Evolutionary conservation across 1,140 invertebrate genomes (phyloP).

Genomic region (Amyelois transitella): DNA sequence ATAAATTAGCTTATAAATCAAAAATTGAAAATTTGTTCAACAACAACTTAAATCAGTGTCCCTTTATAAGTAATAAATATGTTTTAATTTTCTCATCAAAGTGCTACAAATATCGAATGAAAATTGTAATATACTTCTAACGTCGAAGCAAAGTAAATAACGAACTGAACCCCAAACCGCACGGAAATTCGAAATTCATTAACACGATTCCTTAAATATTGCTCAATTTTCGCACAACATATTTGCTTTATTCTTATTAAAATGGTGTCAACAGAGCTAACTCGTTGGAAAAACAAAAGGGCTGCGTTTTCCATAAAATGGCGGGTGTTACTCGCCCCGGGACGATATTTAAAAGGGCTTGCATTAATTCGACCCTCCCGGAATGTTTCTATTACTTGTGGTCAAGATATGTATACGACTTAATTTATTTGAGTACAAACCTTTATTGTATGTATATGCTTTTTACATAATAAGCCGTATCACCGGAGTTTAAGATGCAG

Average conservation of each 20-base stretch:
- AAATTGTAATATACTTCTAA: too few relatives aligned
- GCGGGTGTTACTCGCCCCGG: constrained; percentile 8
- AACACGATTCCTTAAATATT: neutral
- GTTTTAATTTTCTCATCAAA: too few relatives aligned
- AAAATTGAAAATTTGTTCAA: too few relatives aligned
- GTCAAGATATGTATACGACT: too few relatives aligned
- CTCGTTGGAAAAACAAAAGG: neutral
- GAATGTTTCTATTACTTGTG: neutral
- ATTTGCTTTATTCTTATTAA: neutral
- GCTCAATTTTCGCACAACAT: neutral
- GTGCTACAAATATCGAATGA: too few relatives aligned
- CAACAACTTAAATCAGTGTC: too few relatives aligned
- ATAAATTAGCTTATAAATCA: too few relatives aligned
- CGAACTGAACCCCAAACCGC: too few relatives aligned
- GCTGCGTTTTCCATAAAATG: neutral
- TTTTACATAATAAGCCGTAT: too few relatives aligned
- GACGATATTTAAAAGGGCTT: constrained; percentile 29
- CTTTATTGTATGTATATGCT: neutral
- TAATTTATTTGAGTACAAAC: neutral
- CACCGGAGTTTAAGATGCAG: too few relatives aligned
- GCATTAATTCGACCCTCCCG: neutral
- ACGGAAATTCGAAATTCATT: neutral
- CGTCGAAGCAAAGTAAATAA: too few relatives aligned
- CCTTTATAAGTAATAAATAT: too few relatives aligned
- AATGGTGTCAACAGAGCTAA: neutral